phyloP scores from a whole-genome alignment of 2,113 vertebrate genomes.

The Cisticola juncidis region DNA sequence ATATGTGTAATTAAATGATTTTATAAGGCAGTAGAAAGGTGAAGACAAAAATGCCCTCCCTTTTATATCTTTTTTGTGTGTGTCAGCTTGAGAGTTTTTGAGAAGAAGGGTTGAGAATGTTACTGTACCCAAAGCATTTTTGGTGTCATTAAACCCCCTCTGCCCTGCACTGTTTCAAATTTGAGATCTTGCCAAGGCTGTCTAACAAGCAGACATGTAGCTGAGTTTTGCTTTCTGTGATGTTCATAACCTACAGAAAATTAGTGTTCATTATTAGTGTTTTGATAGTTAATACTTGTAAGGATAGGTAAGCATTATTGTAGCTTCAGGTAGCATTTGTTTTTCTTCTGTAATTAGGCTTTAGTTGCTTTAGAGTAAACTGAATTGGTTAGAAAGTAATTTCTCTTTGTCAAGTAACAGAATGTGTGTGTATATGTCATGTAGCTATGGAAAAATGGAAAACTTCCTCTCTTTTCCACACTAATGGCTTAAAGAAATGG shows the following conservation, averaged over 20 bases:
- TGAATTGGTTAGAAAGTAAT: neutral
- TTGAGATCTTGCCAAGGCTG: neutral
- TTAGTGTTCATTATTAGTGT: neutral
- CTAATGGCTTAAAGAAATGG: neutral
- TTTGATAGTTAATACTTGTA: neutral
- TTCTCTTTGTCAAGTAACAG: neutral
- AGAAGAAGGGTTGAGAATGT: neutral
- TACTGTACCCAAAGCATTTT: neutral
- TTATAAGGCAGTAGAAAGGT: neutral
- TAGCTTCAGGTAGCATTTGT: neutral
- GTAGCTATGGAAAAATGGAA: neutral
- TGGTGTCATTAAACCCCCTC: neutral
- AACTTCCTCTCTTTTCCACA: neutral
- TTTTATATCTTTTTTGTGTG: accelerated
- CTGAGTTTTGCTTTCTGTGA: neutral
- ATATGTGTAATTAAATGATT: neutral
- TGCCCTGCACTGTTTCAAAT: neutral
- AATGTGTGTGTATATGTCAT: neutral
- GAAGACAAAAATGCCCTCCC: neutral
- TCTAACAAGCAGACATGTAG: neutral
- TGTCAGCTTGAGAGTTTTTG: neutral
- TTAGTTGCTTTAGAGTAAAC: neutral
- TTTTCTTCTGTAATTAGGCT: neutral
- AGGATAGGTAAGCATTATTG: neutral
- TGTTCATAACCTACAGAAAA: neutral